Percentiles rank a stretch among this genome's conserved stretches.
These are phyloP conservation scores for Callocephalon fimbriatum DNA, from an alignment of 2,113 vertebrate species.

Conservation along the genomic window DNA sequence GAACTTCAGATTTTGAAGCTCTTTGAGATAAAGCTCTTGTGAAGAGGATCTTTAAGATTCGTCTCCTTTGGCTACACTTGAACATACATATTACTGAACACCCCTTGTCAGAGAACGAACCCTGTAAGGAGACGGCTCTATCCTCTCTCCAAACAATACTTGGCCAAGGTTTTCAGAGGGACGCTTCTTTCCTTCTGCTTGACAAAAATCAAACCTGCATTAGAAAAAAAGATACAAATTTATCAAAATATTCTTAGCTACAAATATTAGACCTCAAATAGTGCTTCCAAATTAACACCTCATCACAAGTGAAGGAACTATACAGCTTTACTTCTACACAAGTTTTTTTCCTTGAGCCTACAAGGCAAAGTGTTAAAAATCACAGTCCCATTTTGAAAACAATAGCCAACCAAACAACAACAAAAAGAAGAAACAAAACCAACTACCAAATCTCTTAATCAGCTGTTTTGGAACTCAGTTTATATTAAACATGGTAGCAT, in stretches of 20 bases:
- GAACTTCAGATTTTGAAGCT: background rate
- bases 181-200: conserved; percentile 86
- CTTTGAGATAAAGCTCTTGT: background rate
- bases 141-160: conserved; percentile 96
- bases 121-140: conserved; percentile 96
- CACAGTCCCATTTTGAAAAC: background rate
- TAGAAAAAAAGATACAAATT: conserved; percentile 1
- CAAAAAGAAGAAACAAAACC: background rate
- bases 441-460: background rate
- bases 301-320: background rate
- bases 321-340: background rate
- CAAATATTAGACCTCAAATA: background rate
- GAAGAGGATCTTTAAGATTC: background rate
- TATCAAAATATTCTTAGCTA: background rate
- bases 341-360: background rate
- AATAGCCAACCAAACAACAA: background rate
- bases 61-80: background rate
- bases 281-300: background rate
- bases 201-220: conserved; percentile 95
- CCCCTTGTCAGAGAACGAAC: conserved; percentile 74
- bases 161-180: conserved; percentile 98
- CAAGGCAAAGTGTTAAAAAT: background rate
- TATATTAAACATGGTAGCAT: background rate
- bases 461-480: background rate
- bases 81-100: accelerated